Base-by-base conservation (phyloP, 2,888 invertebrate species). In the Ectemnius continuus region DNA sequence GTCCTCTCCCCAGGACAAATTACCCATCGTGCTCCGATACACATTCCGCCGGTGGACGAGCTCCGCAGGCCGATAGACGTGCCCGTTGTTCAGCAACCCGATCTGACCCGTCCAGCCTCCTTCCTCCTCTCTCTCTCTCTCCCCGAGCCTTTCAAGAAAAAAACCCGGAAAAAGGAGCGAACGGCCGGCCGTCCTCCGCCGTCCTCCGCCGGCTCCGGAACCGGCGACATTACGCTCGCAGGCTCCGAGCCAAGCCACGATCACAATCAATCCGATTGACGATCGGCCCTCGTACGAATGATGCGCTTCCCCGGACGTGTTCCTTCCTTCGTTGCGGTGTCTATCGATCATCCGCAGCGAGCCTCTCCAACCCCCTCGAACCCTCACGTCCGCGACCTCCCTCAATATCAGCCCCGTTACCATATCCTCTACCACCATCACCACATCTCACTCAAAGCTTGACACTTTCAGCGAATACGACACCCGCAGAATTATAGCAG, bases 221-320 rank as follows among this genome's bases (percentile, higher is more conserved):
- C 52, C n/a, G 14, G 75, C 64, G 23, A 65, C 56, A 68, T 75
- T 68, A 73, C 70, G 72, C 46, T 61, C 60, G 62, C 61, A 71
- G 74, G 73, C 67, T 60, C n/a, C 63, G 74, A 73, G 74, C 74
- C 77, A 68, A 77, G 66, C 77, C 70, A 77, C 71, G 77, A 77
- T 80, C 70, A 63, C 79, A 67, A 70, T 79, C 79, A 57, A 75
- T 79, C 69, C 72, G 28, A n/a, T 46, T 61, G 57, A 58, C 67
- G 67, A 63, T 46, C 67, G 63, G 73, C 67, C 57, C 59, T 70
- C 67, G 75, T 67, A 58, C 61, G 62, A 67, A 28, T 59, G 69
- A 77, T 68, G 70, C 73, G 68, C 70, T 70, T 45, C 56, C 65
- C 61, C 69, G 71, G 73, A 81, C 75, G 73, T 79, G 81, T 69